Evolutionary conservation across 2,888 invertebrate species (phyloP), one percentile per base, ranked within the genome.

Genomic region (Magallana nippona): DNA sequence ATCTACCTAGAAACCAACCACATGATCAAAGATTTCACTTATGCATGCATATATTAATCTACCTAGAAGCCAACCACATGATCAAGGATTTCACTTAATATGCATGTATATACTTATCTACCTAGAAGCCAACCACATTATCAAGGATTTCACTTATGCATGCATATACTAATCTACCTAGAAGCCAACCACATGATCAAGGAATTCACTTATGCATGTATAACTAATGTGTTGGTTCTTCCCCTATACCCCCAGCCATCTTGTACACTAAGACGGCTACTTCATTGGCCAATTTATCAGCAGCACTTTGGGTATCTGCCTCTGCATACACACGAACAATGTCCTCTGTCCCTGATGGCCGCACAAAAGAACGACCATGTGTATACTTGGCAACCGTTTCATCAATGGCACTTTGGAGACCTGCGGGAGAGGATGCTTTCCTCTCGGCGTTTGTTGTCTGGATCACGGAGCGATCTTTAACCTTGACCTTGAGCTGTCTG

Each of bases 291-390:
- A 99, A 94, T 90, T 95, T 95, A 81, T 97, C 96, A 0, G 97
- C 96, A 87, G 85, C 78, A 86, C 91, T 93, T 90, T 91, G 90
- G 5, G 97, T 96, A 44, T 96, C 96, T 1, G 98, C 98, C 95
- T 99, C 99, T 0, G 98, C 98, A 94, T 99, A 99, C 0, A 99
- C 97, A 86, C 99, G 95, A 1, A 99, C 97, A 15, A 99, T 95
- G 94, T 99, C 98, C 95, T 99, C 99, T 0, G 99, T 99, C 11
- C 99, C 99, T 0, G 99, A 99, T 0, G 99, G 97, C 79, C 99
- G 96, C 0, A 98, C 98, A 95, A 99, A 99, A 3, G 98, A 95
- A 82, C 99, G 95, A 0, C 97, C 98, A 88, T 95, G 95, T 8
- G 95, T 94, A 94, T 97, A 97, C 81, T 96, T 95, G 0, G 95